phyloP scores from a whole-genome alignment of 1,140 invertebrate genomes.

The Drosophila cardini region DNA sequence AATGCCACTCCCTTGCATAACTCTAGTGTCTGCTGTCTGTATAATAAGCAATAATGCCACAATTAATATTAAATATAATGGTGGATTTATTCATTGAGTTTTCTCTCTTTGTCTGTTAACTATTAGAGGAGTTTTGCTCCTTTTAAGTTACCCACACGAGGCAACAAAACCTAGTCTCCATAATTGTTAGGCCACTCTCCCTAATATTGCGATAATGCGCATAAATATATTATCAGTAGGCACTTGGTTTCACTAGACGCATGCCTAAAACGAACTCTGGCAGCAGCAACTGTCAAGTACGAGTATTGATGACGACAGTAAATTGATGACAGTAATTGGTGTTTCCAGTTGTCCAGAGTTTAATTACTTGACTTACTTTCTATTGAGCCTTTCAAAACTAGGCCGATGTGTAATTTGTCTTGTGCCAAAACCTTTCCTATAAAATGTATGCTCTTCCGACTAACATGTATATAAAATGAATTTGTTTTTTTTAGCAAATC shows the following conservation, averaged over 20 bases:
- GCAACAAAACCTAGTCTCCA: constrained; percentile 30
- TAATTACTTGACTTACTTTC: no score
- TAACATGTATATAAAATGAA: constrained; percentile 26
- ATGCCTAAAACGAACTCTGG: not conserved
- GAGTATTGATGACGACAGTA: constrained; percentile 71
- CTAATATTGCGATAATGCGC: constrained; percentile 13
- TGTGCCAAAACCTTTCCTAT: constrained; percentile 2
- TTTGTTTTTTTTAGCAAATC: constrained; percentile 51
- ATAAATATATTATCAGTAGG: constrained; percentile 1
- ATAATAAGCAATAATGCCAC: no score
- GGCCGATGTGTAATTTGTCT: not conserved
- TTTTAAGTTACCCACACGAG: not conserved
- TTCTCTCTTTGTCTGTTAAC: not conserved
- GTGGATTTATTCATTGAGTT: not conserved
- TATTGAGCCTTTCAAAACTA: not conserved
- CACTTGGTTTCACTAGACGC: constrained; percentile 7
- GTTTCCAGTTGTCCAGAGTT: no score
- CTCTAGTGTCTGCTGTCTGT: no score
- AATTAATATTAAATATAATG: constrained; percentile 13
- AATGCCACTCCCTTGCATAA: no score
- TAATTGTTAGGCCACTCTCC: constrained; percentile 29
- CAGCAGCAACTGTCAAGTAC: constrained; percentile 36
- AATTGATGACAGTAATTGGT: no score
- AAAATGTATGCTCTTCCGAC: not conserved
- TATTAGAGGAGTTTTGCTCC: no score